Evolutionary conservation across 2,113 vertebrate species (phyloP).

Genomic region (Cnemophilus loriae): DNA sequence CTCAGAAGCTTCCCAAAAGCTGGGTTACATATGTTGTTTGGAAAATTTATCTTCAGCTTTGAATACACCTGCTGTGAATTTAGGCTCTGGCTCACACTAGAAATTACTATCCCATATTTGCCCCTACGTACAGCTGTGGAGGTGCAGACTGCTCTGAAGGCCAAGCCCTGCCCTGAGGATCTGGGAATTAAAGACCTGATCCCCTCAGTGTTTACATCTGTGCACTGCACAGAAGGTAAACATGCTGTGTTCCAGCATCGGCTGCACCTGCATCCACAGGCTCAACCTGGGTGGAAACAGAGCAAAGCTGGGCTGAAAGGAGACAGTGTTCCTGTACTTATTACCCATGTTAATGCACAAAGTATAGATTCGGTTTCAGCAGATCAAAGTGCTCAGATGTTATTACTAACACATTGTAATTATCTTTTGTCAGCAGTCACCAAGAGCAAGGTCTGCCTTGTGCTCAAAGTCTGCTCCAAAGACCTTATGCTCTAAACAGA

Average conservation of each 20-base stretch:
- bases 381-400: conserved; percentile 1
- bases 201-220: background rate
- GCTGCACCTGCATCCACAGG: background rate
- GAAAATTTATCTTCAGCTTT: background rate
- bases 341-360: background rate
- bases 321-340: background rate
- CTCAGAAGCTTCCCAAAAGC: background rate
- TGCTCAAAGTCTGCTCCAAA: background rate
- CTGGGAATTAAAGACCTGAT: background rate
- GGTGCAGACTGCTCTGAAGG: background rate
- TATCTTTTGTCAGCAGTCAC: conserved; percentile 1
- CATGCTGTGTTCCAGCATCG: background rate
- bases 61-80: background rate
- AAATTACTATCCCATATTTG: background rate
- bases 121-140: background rate
- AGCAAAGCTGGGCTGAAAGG: background rate
- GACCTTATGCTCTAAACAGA: background rate
- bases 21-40: background rate
- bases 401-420: background rate
- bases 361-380: background rate
- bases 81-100: background rate
- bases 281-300: background rate
- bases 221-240: background rate
- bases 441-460: background rate
- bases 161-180: background rate